Evolutionary conservation across 2,797 vertebrate species (phyloP).

Genomic region (Pitangus sulphuratus): DNA sequence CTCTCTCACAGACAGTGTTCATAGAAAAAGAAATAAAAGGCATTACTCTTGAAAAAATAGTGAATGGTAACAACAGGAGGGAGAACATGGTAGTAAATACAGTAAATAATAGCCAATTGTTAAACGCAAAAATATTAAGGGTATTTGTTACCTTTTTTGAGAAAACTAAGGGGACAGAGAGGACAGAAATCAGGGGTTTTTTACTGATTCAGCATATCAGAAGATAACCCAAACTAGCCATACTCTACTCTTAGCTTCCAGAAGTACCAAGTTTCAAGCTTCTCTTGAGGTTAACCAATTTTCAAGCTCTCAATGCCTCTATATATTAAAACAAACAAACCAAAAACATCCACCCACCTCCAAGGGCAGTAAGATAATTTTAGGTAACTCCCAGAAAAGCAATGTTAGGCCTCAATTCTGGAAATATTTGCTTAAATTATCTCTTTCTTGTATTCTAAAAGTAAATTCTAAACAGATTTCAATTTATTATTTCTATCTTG

Average conservation of each 20-base stretch:
- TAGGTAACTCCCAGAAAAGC: background rate
- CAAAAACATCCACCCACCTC: background rate
- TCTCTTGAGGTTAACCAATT: background rate
- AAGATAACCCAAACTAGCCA: background rate
- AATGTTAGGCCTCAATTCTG: background rate
- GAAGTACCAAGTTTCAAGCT: background rate
- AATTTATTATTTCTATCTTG: background rate
- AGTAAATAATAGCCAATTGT: background rate
- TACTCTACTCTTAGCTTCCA: background rate
- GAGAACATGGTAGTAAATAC: background rate
- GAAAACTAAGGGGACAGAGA: background rate
- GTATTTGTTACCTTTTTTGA: background rate
- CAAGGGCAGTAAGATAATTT: background rate
- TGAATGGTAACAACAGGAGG: background rate
- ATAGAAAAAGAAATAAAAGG: background rate
- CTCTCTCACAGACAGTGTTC: background rate
- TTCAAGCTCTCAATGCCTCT: background rate
- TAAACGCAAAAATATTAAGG: background rate
- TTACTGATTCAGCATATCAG: background rate
- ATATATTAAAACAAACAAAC: background rate
- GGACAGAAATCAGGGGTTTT: background rate
- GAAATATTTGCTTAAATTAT: background rate
- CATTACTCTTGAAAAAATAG: background rate
- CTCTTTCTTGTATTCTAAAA: background rate
- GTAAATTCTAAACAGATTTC: background rate